Conservation (phyloP, 2,797 vertebrate genomes). For the Lemur catta region DNA sequence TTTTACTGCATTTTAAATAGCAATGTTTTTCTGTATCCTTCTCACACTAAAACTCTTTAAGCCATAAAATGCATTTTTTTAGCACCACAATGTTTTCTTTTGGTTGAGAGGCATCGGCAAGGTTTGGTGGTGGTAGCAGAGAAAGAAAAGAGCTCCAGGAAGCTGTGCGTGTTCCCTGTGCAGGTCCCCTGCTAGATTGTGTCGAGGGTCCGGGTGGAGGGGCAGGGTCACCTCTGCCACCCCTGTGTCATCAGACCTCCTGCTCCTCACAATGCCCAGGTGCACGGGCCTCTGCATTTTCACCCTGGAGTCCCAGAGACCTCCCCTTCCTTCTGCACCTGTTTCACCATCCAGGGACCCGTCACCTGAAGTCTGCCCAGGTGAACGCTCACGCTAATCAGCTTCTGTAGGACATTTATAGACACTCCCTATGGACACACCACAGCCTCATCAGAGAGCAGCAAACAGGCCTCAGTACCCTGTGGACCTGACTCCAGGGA, state of each 20-base stretch:
- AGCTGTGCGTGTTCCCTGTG: neutral
- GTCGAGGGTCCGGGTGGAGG: accelerated
- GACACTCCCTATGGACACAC: neutral
- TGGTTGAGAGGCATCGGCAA: neutral
- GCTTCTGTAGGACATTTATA: accelerated
- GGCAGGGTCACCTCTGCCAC: no score
- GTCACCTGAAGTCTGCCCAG: neutral
- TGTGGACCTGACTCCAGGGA: no score
- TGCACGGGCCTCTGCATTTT: neutral
- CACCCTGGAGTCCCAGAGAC: no score
- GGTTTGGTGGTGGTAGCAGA: neutral
- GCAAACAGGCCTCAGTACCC: neutral
- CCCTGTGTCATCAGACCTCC: neutral
- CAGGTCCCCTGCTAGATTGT: neutral
- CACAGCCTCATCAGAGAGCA: neutral
- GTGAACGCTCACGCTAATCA: neutral
- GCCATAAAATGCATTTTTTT: no score
- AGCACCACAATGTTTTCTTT: neutral
- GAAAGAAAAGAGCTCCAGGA: neutral
- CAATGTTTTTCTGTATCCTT: no score
- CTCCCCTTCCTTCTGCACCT: neutral
- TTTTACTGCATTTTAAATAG: no score
- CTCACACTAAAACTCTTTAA: no score
- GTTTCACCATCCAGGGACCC: neutral
- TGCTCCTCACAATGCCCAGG: neutral